Conservation (phyloP, 1,140 invertebrate genomes). For the Nephila pilipes region DNA sequence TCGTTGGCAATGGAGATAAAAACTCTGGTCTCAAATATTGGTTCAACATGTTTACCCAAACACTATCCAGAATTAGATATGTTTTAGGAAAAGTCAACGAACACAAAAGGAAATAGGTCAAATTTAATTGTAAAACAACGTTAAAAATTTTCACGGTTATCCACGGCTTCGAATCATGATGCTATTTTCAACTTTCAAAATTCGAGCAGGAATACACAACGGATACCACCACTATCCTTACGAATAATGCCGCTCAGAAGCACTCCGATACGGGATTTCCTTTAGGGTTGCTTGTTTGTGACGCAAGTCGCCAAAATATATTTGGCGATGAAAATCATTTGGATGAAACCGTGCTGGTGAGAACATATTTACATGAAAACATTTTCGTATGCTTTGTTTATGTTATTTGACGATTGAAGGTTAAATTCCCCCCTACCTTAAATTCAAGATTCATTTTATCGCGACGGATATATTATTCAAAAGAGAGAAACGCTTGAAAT, state of each 20-base stretch:
- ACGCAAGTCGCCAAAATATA: constrained; percentile 51
- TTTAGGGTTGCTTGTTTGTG: constrained; percentile 56
- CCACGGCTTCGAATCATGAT: not conserved
- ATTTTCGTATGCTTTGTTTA: too few relatives aligned
- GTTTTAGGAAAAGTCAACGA: not conserved
- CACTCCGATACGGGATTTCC: not conserved
- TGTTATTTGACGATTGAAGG: too few relatives aligned
- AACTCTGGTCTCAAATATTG: constrained; percentile 97
- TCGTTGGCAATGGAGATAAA: constrained; percentile 92
- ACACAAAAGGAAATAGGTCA: not conserved
- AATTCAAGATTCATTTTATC: too few relatives aligned
- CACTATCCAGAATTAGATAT: not conserved
- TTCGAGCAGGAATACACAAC: not conserved
- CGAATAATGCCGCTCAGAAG: not conserved
- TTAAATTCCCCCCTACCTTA: too few relatives aligned
- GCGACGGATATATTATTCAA: too few relatives aligned
- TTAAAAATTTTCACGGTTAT: not conserved
- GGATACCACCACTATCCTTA: not conserved
- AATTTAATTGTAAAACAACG: not conserved
- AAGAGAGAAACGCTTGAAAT: too few relatives aligned
- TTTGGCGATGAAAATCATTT: not conserved
- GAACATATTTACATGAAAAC: too few relatives aligned
- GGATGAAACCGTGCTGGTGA: not conserved
- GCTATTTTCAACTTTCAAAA: not conserved
- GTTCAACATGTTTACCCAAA: constrained; percentile 86